Percentiles rank a stretch among this genome's conserved stretches.
These are phyloP conservation scores for Meloidogyne floridensis DNA, from an alignment of 1,140 invertebrate species.

Conservation along the genomic window DNA sequence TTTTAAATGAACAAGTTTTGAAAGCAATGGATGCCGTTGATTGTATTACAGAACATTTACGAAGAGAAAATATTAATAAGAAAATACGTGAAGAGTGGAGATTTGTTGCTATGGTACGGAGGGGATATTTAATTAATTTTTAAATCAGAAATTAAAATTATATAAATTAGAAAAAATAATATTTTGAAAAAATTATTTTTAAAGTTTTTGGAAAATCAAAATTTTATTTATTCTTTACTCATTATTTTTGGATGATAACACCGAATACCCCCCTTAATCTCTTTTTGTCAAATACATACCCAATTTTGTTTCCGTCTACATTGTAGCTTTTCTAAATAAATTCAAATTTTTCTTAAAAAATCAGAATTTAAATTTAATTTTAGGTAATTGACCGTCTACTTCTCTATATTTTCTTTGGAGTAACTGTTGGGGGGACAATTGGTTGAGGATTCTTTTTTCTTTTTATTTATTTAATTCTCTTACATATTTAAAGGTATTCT, in stretches of 20 bases:
- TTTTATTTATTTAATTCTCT: no score
- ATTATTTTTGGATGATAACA: no score
- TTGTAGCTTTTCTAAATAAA: no score
- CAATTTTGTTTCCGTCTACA: no score
- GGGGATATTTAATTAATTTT: background rate
- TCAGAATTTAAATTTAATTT: background rate
- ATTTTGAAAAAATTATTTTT: no score
- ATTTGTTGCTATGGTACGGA: conserved; percentile 69
- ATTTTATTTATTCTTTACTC: no score
- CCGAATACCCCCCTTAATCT: no score
- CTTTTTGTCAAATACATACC: no score
- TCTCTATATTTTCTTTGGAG: conserved; percentile 85
- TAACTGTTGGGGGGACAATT: conserved; percentile 78
- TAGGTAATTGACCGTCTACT: conserved; percentile 26
- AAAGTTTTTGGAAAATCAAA: no score
- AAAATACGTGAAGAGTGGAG: conserved; percentile 93
- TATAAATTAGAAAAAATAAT: no score
- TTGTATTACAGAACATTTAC: conserved; percentile 39
- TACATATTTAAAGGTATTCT: conserved; percentile 74
- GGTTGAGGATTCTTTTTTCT: background rate
- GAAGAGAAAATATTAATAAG: conserved; percentile 32
- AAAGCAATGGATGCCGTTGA: conserved; percentile 31
- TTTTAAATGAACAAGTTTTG: conserved; percentile 21
- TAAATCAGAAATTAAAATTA: background rate
- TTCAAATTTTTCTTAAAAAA: no score